Evolutionary conservation across 2,113 vertebrate genomes (phyloP).

Genomic region (Gymnarchus niloticus): DNA sequence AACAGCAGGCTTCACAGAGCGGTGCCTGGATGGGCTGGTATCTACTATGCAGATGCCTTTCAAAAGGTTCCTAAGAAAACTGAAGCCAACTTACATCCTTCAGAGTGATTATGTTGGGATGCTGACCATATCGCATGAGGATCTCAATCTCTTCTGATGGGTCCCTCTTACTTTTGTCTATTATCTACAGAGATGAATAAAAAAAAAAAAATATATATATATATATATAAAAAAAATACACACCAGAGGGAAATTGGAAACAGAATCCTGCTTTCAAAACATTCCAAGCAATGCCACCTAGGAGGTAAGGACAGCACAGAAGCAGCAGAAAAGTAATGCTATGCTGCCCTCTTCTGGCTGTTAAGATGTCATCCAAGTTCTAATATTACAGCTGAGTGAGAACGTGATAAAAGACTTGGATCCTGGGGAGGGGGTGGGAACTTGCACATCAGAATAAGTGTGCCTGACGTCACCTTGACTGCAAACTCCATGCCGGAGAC

Average conservation of each 20-base stretch:
- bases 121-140: slow-evolving; percentile 91
- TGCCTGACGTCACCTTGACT: slow-evolving; percentile 78
- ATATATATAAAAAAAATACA: neutral
- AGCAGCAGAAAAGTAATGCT: slow-evolving; percentile 15
- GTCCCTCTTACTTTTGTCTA: slow-evolving; percentile 95
- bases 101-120: slow-evolving; percentile 94
- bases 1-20: neutral
- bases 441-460: neutral
- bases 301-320: neutral
- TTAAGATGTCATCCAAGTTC: neutral
- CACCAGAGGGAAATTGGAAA: neutral
- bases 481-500: slow-evolving; percentile 87
- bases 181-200: slow-evolving; percentile 68
- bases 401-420: neutral
- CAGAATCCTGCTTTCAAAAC: neutral
- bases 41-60: neutral
- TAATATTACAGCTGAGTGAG: neutral
- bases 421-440: neutral
- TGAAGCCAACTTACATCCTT: slow-evolving; percentile 80
- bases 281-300: neutral
- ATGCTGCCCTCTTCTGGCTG: slow-evolving; percentile 52
- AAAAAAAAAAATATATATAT: neutral
- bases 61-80: neutral
- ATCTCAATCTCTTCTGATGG: slow-evolving; percentile 97
- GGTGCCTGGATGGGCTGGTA: neutral